Conservation (phyloP, 2,113 vertebrate genomes). For the Alosa alosa region DNA sequence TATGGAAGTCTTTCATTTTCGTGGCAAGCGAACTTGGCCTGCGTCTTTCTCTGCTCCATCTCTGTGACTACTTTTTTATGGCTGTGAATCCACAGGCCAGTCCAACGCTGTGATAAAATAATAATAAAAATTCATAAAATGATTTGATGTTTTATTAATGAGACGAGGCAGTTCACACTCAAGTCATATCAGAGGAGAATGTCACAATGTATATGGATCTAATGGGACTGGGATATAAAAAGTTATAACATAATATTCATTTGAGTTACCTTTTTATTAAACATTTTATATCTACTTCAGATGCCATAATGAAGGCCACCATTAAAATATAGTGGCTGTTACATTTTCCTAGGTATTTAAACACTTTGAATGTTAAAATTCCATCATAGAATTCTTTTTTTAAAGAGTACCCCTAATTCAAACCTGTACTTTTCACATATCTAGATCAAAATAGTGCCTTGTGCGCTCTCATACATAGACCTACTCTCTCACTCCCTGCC, state of each 20-base stretch:
- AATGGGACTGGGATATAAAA: neutral
- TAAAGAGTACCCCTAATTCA: neutral
- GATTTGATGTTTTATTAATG: neutral
- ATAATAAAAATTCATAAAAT: neutral
- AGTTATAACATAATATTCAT: no score
- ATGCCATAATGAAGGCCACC: neutral
- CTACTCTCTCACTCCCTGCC: neutral
- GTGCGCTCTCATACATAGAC: neutral
- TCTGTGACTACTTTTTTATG: neutral
- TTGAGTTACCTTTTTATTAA: neutral
- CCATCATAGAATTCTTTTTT: neutral
- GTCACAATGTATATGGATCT: neutral
- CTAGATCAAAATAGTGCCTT: neutral
- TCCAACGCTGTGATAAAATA: neutral
- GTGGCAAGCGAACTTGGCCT: slow-evolving; percentile 43
- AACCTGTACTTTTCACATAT: neutral
- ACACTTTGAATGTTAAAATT: neutral
- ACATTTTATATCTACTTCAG: neutral
- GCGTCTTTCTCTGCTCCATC: neutral
- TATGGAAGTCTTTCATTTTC: slow-evolving; percentile 1
- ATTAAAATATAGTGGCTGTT: neutral
- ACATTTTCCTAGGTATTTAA: neutral
- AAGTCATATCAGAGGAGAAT: neutral
- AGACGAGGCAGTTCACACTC: neutral
- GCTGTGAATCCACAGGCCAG: neutral